phyloP scores from a whole-genome alignment of 2,888 invertebrate genomes.

The Eudemis profundana region DNA sequence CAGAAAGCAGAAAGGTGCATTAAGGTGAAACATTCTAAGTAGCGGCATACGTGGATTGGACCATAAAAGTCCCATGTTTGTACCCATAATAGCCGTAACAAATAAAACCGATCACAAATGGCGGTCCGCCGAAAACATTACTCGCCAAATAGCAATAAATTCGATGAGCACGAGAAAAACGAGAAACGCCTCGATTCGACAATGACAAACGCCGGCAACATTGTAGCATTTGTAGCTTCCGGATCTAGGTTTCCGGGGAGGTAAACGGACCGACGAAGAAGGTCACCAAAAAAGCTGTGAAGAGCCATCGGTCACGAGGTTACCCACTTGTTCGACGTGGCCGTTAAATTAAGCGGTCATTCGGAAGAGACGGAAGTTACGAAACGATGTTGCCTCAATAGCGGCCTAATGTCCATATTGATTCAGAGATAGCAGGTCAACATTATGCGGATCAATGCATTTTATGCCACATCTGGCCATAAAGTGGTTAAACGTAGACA shows the following conservation, averaged over 20 bases:
- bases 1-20: no score
- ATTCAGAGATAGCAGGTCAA: neutral
- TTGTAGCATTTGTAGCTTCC: conserved; percentile 38
- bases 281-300: conserved; percentile 34
- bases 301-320: conserved; percentile 39
- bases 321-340: conserved; percentile 26
- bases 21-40: no score
- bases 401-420: neutral
- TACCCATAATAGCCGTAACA: neutral
- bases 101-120: conserved; percentile 2
- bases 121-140: conserved; percentile 17
- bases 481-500: no score
- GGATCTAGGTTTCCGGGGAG: conserved; percentile 46
- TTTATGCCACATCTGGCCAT: no score
- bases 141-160: conserved; percentile 20
- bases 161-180: conserved; percentile 42
- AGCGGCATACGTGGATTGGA: no score
- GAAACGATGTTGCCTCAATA: conserved; percentile 17
- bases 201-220: conserved; percentile 45
- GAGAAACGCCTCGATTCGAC: conserved; percentile 45
- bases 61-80: neutral
- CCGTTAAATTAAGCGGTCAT: conserved; percentile 22
- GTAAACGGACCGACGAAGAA: conserved; percentile 47
- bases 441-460: no score
- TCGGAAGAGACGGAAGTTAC: conserved; percentile 32